These are phyloP conservation scores for Rhimphoctona megacephalus DNA, from an alignment of 2,888 invertebrate species.

Conservation along the genomic window DNA sequence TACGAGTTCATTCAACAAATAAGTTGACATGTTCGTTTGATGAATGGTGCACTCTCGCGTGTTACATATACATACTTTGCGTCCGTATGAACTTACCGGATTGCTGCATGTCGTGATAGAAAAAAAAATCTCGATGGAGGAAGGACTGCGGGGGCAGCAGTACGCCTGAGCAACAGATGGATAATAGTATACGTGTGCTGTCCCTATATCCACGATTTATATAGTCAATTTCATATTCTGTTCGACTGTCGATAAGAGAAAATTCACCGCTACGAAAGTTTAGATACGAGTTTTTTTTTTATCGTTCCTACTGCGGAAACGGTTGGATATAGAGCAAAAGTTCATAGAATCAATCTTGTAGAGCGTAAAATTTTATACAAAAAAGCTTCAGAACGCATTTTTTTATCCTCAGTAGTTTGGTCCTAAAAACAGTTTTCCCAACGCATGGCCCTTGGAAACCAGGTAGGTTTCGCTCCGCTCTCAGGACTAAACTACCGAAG, in stretches of 20 bases:
- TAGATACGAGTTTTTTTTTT: background rate
- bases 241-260: background rate
- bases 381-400: too few relatives aligned
- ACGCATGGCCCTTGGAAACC: too few relatives aligned
- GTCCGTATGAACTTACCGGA: constrained; percentile 27
- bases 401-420: too few relatives aligned
- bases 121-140: constrained; percentile 23
- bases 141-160: background rate
- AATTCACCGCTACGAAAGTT: background rate
- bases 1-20: constrained; percentile 19
- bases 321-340: too few relatives aligned
- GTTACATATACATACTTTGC: constrained; percentile 25
- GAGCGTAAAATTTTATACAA: too few relatives aligned
- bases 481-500: too few relatives aligned
- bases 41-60: constrained; percentile 27
- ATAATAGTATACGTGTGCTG: background rate
- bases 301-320: too few relatives aligned
- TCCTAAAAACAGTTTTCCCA: too few relatives aligned
- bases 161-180: background rate
- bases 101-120: constrained; percentile 39
- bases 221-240: too few relatives aligned
- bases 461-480: too few relatives aligned
- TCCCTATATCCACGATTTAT: too few relatives aligned
- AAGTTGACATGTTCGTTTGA: constrained; percentile 11
- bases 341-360: too few relatives aligned